Base-by-base conservation (phyloP, 1,140 invertebrate species). In the Amphibalanus amphitrite region DNA sequence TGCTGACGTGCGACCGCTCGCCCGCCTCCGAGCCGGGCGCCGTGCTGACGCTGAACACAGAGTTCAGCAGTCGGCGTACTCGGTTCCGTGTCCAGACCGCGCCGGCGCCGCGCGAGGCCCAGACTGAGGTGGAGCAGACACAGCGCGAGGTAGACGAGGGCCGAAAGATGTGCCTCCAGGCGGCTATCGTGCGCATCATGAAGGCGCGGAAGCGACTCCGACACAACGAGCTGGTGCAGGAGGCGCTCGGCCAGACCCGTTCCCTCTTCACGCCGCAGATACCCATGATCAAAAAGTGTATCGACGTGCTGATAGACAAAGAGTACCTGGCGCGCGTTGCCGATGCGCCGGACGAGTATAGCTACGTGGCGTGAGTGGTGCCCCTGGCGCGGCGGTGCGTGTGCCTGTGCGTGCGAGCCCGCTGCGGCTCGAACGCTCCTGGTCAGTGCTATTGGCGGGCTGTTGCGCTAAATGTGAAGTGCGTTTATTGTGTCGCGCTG, bases 271-370 rank as follows among this genome's bases (percentile, higher is more conserved):
- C 90, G 28, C 96, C 96, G 25, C 95, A 91, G 70, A 90, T 98
- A 70, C 87, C 88, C 59, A 92, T 98, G 88, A 97, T 98, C 71
- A 98, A 98, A 82, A 98, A 98, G 80, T 97, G 93, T 78, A 96
- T 98, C 77, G 95, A 98, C 82, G 89, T 93, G 1, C 83, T 98
- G 69, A 98, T 98, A 78, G 95, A 98, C 80, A 97, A 97, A 83
- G 93, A 97, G 79, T 98, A 98, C 81, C 87, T 98, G 74, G 94
- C 98, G 82, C 84, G 95, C 76, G 93, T 92, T 30, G 87, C 90
- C 4, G 93, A 93, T 74, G 89, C 89, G 13, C 86, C 92, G 29
- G 95, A 98, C 82, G 95, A 97, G 78, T 98, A 98, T 80, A 94
- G 91, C 78, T 98, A 98, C 79, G 88, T 98, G 76, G 95, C 95